Evolutionary conservation across 92 coral and sea anemone genomes (phyloP).

Genomic region (Muricea muricata): DNA sequence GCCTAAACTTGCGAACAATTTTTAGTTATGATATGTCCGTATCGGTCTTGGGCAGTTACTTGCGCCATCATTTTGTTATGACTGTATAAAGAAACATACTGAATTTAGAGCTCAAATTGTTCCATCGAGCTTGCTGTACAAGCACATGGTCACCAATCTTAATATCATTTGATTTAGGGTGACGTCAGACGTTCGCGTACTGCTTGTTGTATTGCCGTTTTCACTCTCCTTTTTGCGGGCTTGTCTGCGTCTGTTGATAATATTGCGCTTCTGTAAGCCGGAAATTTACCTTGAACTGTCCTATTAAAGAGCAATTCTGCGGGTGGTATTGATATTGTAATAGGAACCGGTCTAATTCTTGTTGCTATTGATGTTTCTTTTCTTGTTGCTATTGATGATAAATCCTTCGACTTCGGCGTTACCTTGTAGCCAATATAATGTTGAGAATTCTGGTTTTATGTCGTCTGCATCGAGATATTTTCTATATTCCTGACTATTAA

Average conservation of each 20-base stretch:
- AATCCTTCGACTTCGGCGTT: not conserved
- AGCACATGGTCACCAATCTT: not conserved
- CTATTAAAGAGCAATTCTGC: not conserved
- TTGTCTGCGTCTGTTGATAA: not conserved
- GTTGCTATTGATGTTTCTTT: not conserved
- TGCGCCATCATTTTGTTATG: too few relatives aligned
- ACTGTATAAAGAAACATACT: too few relatives aligned
- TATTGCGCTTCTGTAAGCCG: not conserved
- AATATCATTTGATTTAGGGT: not conserved
- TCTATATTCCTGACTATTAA: not conserved
- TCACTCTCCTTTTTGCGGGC: slow-evolving; percentile 18
- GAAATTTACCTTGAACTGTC: not conserved
- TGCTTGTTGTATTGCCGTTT: not conserved
- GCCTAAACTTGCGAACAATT: too few relatives aligned
- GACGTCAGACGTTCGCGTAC: not conserved
- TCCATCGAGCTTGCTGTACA: not conserved
- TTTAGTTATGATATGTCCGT: not conserved
- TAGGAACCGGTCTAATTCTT: not conserved
- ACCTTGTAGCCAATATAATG: not conserved
- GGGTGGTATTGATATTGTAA: not conserved
- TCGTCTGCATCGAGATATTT: not conserved
- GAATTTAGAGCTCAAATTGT: not conserved
- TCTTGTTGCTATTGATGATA: too few relatives aligned
- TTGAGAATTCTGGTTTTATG: not conserved
- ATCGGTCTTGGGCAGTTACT: too few relatives aligned